Base-by-base conservation (phyloP, 2,888 invertebrate species). In the Drosophila borealis region DNA sequence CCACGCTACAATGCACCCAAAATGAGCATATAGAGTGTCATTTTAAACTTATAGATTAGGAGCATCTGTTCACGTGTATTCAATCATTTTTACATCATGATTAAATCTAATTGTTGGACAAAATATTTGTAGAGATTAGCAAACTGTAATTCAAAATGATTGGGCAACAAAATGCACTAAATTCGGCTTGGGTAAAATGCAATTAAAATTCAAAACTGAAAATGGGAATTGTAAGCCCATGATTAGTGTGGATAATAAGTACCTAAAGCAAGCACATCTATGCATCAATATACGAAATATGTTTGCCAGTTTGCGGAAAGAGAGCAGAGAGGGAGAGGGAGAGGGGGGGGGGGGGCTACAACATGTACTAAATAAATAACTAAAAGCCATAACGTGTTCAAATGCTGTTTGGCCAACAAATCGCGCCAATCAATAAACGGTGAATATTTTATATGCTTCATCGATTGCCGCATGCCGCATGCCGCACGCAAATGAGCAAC, bases 391-490 rank as follows among this genome's bases (percentile, higher is more conserved):
- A 75, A 75, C 51, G 48, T 46, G 48, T 34, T 42, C 33, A 46
- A 71, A 42, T 50, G 57, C 9, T 36, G 36, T 55, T 68, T 60
- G 29, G 48, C 53, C 74, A 53, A 45, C 60, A 64, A 48, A 25
- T 51, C 34, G 25, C 34, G 29, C 14, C 50, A 73, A 73, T 78
- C 73, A 73, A 72, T 78, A 73, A 60, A 53, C 53, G 48, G 19
- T 73, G 56, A 50, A 73, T 61, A 54, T 78, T 74, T 73, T 50
- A 73, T 73, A 61, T 46, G 60, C 57, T 53, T 41, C 49, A 78
- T 57, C 50, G 54, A 73, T 51, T 66, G 42, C 68, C 36, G 36
- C 37, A 44, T 70, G 39, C n/a, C 53, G 19, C 41, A 41, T 48
- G 44, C 21, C 11, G 14, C 46, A 44, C 25, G 13, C 42, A 64